Base-by-base conservation (phyloP, 2,888 invertebrate species). In the Synergus gifuensis region DNA sequence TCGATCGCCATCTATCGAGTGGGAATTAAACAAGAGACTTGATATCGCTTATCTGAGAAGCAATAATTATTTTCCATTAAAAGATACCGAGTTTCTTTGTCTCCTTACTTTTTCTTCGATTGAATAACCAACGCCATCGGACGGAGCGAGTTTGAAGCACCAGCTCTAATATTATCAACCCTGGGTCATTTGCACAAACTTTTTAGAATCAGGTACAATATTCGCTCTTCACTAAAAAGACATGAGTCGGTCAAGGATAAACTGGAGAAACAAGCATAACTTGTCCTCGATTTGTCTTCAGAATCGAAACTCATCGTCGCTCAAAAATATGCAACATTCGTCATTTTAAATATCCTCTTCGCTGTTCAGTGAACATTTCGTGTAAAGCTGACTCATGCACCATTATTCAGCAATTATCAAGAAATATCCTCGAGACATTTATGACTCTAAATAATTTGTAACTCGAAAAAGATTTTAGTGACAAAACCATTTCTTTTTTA, bases 71-170 rank as follows among this genome's bases (percentile, higher is more conserved):
- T 73, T 73, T 54, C 36, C 73, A 54, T 73, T 54, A 18, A 73
- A 54, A 28, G 36, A 73, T 73, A 54, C 11, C n/a, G 36, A 73
- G 54, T 73, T 54, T 73, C 69, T 73, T 73, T 73, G 28, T 49
- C 73, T 46, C 42, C 7, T 44, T 14, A 67, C 22, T 73, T 73
- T 73, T 73, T 49, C 49, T 73, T 54, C 36, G 36, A 73, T 36
- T 49, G 49, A 49, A 46, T 69, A 69, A 49, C 49, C 54, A 73
- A 73, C 73, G 73, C 73, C 73, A 73, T 73, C 73, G 73, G 46
- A 36, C 73, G 73, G 73, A n/a, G 36, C 8, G 36, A 36, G 16
- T 54, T 14, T 73, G 16, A 73, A 73, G n/a, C 49, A 36, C 11
- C 36, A 54, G 8, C 49, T 54, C 36, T 73, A n/a, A 54, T 54